Percentiles rank a stretch among this genome's conserved stretches.
Conservation (phyloP, 2,888 invertebrate species). For the Pheosia gnoma region DNA sequence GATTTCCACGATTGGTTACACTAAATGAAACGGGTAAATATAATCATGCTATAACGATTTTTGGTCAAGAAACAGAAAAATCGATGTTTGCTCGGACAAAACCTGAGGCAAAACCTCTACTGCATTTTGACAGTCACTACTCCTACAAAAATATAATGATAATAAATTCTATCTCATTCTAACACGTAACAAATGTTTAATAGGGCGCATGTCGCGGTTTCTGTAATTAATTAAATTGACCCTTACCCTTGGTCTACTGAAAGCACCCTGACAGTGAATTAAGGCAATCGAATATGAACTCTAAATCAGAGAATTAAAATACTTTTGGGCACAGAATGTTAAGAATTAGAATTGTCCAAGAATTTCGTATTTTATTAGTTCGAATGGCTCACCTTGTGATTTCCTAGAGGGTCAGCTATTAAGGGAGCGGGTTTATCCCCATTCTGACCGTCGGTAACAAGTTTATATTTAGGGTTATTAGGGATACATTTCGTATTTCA, state of each 20-base stretch:
- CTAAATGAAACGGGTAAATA: no score
- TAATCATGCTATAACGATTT: no score
- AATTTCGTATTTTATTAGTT: slow-evolving; percentile 68
- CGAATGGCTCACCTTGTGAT: slow-evolving; percentile 62
- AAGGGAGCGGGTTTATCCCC: slow-evolving; percentile 59
- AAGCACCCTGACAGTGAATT: slow-evolving; percentile 44
- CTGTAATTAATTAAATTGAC: slow-evolving; percentile 76
- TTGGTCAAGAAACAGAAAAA: no score
- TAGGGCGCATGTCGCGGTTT: slow-evolving; percentile 68
- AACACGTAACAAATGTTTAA: slow-evolving; percentile 67
- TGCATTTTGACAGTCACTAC: neutral
- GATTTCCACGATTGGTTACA: no score
- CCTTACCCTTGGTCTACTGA: slow-evolving; percentile 62
- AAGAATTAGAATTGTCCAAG: slow-evolving; percentile 57
- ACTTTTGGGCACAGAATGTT: slow-evolving; percentile 38
- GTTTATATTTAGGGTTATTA: slow-evolving; percentile 54
- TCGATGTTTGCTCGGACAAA: no score
- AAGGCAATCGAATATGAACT: slow-evolving; percentile 52
- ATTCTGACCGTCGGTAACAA: slow-evolving; percentile 46
- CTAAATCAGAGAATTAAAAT: slow-evolving; percentile 47
- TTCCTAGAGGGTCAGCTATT: slow-evolving; percentile 62
- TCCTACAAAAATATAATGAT: slow-evolving; percentile 45
- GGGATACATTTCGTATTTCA: slow-evolving; percentile 38
- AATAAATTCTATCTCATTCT: slow-evolving; percentile 57
- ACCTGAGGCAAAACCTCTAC: no score